Evolutionary conservation across 2,888 invertebrate species (phyloP), one percentile per base, ranked within the genome.

Genomic region (Pherbina coryleti): DNA sequence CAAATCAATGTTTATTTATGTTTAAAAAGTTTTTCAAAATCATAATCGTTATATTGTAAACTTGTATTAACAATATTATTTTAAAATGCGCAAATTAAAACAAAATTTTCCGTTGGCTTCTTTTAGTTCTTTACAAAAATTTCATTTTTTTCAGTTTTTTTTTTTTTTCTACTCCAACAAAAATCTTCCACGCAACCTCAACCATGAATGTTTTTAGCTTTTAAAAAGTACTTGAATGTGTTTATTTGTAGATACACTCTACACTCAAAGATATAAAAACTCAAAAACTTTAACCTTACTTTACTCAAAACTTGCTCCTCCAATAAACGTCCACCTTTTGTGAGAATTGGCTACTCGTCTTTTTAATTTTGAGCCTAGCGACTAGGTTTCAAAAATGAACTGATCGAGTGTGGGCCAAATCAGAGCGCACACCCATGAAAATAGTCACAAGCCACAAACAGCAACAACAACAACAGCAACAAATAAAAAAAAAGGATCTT

Each of bases 401-500:
- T 49, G 75, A 64, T 55, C 49, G 75, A 75, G 57, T 67, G 19
- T n/a, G 49, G 44, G 31, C 34, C 31, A 75, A 77, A 55, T 3
- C 22, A 34, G 5, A 72, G 22, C 22, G 22, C 60, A 66, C 44
- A 51, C 19, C 60, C 57, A 72, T n/a, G 19, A 44, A 71, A 51
- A 66, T n/a, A 44, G 74, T 44, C 69, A 51, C 55, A 57, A 60
- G 74, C 49, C 53, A 60, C 60, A 67, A 31, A 57, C 34, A 72
- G n/a, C 34, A 25, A 73, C 28, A 51, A 53, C 64, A 31, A 49
- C 34, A 9, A 73, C 73, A 22, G n/a, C n/a, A 60, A 14, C 25
- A 74, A 44, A 49, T 74, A 66, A 60, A 73, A 71, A 81, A 75
- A 81, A 80, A 76, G 79, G 72, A 81, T 74, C 79, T 78, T 72